These are phyloP conservation scores for Enchytraeus crypticus DNA, from an alignment of 2,888 invertebrate genomes.

Conservation along the genomic window DNA sequence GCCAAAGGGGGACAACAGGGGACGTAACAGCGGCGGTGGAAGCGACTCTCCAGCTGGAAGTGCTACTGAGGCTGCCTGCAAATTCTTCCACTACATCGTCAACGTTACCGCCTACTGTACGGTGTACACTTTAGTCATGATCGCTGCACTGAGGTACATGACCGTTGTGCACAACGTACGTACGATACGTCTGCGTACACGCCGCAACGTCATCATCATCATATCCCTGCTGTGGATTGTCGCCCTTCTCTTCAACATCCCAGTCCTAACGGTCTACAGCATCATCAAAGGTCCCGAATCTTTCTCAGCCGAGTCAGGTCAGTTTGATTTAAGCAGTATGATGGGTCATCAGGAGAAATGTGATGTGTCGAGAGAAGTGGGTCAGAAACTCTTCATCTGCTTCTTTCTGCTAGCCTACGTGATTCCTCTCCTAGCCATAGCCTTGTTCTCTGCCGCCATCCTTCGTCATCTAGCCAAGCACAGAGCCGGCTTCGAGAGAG, in stretches of 20 bases:
- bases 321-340: neutral
- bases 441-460: conserved; percentile 12
- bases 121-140: conserved; percentile 26
- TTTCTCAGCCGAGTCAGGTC: neutral
- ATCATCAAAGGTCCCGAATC: neutral
- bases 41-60: no score
- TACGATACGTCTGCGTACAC: conserved; percentile 59
- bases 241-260: conserved; percentile 18
- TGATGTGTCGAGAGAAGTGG: conserved; percentile 11
- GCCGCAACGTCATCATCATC: conserved; percentile 11
- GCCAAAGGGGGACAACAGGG: no score
- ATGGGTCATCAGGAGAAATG: conserved; percentile 18
- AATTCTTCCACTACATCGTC: conserved; percentile 22
- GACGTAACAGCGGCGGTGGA: no score
- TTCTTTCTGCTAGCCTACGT: conserved; percentile 29
- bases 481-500: neutral
- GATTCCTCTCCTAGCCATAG: conserved; percentile 24
- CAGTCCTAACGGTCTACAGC: conserved; percentile 20
- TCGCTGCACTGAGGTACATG: conserved; percentile 25
- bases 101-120: conserved; percentile 26
- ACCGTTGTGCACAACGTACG: conserved; percentile 20
- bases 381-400: conserved; percentile 17
- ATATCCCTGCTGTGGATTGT: conserved; percentile 20
- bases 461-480: conserved; percentile 14
- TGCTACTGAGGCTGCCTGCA: no score